These are phyloP conservation scores for Zeuzera pyrina DNA, from an alignment of 2,888 invertebrate species.

Conservation along the genomic window DNA sequence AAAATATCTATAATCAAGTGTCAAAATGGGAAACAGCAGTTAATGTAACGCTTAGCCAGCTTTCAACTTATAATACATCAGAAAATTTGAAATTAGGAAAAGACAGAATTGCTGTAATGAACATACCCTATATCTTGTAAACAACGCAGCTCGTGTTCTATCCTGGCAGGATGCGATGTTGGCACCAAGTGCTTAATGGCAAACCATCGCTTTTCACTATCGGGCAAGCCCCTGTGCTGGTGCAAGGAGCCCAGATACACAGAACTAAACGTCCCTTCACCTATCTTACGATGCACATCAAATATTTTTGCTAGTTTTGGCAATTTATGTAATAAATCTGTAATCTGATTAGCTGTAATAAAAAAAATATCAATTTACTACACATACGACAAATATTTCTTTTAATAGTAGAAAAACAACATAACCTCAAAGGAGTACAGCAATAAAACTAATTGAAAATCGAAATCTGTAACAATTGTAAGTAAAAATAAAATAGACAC, in stretches of 20 bases:
- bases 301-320: conserved; percentile 77
- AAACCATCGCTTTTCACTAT: conserved; percentile 72
- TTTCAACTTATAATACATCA: too few species aligned
- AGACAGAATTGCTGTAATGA: too few species aligned
- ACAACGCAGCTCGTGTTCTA: conserved; percentile 86
- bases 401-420: neutral
- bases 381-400: neutral
- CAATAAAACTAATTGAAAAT: neutral
- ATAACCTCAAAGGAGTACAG: neutral
- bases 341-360: conserved; percentile 51
- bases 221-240: conserved; percentile 43
- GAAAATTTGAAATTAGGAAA: too few species aligned
- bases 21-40: too few species aligned
- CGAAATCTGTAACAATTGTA: too few species aligned
- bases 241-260: conserved; percentile 85
- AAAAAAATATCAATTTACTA: too few species aligned
- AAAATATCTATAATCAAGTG: too few species aligned
- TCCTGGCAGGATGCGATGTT: conserved; percentile 86
- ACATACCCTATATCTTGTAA: conserved; percentile 83
- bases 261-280: conserved; percentile 90
- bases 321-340: conserved; percentile 58
- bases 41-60: too few species aligned
- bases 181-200: conserved; percentile 92
- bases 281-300: conserved; percentile 79
- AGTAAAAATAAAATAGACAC: conserved; percentile 13